A percentile compares a stretch with the other conserved stretches of the same genome.
Evolutionary conservation across 2,797 vertebrate genomes (phyloP).

Genomic region (Hephaestus fuliginosus): DNA sequence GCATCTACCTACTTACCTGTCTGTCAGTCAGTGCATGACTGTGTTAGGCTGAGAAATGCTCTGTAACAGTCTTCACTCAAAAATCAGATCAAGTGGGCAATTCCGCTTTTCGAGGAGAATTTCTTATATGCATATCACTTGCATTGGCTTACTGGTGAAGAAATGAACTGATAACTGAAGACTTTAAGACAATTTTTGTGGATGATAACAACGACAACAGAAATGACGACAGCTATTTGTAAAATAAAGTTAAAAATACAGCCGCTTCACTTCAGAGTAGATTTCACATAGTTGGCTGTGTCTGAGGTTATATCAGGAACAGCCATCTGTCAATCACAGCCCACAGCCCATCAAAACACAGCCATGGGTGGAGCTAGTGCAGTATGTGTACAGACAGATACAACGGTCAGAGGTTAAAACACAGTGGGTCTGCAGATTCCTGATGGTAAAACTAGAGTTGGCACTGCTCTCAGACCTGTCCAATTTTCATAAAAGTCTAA

Average conservation of each 20-base stretch:
- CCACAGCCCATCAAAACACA: background rate
- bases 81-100: background rate
- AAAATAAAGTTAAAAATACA: background rate
- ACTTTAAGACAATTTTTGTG: background rate
- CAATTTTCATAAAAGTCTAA: background rate
- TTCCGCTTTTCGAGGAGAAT: background rate
- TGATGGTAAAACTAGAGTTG: background rate
- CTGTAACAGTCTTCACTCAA: background rate
- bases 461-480: background rate
- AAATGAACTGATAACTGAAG: background rate
- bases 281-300: background rate
- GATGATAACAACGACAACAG: too few species aligned
- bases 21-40: slow-evolving; percentile 15
- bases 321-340: background rate
- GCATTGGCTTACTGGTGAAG: background rate
- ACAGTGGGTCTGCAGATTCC: background rate
- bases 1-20: slow-evolving; percentile 17
- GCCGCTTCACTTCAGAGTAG: background rate
- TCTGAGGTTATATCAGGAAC: background rate
- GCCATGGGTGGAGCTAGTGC: background rate
- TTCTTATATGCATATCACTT: background rate
- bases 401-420: background rate
- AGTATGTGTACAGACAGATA: too few species aligned
- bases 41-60: background rate
- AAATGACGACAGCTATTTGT: background rate